Percentiles rank a stretch among this genome's conserved stretches.
Conservation (phyloP, 1,140 invertebrate species). For the Bombus sibiricus region DNA sequence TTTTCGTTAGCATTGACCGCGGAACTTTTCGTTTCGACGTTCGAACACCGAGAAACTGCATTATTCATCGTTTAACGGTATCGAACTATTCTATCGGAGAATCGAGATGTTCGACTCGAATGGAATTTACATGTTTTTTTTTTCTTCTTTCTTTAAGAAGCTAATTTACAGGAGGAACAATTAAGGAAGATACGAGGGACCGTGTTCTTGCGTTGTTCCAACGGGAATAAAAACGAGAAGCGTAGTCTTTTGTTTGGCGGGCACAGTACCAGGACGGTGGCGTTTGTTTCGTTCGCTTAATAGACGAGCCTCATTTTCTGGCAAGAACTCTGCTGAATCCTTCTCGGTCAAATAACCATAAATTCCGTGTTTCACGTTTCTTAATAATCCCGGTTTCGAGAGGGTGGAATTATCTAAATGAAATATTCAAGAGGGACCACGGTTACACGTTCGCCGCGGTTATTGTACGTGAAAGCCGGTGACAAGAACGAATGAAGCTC, state of each 20-base stretch:
- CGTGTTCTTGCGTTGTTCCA: neutral
- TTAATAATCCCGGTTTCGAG: constrained; percentile 62
- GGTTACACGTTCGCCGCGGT: constrained; percentile 48
- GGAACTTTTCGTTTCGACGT: constrained; percentile 43
- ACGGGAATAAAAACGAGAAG: neutral
- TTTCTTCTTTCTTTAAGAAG: neutral
- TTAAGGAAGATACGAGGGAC: neutral
- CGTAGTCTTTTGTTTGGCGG: neutral
- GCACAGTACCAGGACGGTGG: neutral
- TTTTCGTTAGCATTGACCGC: constrained; percentile 49
- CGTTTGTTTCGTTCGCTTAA: constrained; percentile 41
- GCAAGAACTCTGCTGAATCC: constrained; percentile 12
- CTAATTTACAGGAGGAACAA: neutral
- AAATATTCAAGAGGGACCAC: constrained; percentile 61
- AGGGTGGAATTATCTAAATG: constrained; percentile 61
- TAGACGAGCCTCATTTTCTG: constrained; percentile 22
- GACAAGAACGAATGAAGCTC: constrained; percentile 69
- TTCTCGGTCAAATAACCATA: constrained; percentile 53
- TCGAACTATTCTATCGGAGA: no score
- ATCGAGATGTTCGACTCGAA: neutral
- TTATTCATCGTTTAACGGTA: constrained; percentile 1
- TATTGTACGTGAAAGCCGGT: constrained; percentile 53
- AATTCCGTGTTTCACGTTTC: constrained; percentile 51
- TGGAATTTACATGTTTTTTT: neutral
- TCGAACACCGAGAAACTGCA: neutral